Conservation (phyloP, 23 tunicate genomes). For the Phallusia fumigata region DNA sequence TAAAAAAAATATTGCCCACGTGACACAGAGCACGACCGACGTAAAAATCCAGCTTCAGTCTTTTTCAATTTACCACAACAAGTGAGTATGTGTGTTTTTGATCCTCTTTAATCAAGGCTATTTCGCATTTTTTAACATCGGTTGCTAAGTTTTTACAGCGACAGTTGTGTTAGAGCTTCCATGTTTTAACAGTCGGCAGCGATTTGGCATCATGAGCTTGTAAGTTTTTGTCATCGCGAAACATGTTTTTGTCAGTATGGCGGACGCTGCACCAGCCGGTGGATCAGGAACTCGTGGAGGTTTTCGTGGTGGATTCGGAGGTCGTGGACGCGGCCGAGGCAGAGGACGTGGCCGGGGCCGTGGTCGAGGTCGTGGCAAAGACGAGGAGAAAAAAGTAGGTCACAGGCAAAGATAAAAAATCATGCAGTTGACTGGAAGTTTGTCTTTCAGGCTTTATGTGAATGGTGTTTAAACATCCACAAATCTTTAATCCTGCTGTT, state of each 20-base stretch:
- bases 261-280: constrained; percentile 99
- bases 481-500: too few relatives aligned
- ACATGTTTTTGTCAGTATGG: constrained; percentile 60
- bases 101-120: neutral
- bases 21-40: neutral
- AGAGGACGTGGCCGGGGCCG: constrained; percentile 98
- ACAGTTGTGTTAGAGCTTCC: neutral
- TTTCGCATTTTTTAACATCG: neutral
- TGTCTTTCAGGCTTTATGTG: too few relatives aligned
- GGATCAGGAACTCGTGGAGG: constrained; percentile 80
- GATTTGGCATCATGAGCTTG: neutral
- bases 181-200: neutral
- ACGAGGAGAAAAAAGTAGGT: constrained; percentile 79
- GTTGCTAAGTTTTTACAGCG: neutral
- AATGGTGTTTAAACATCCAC: too few relatives aligned
- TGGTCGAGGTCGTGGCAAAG: constrained; percentile 89
- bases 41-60: neutral
- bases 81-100: constrained; percentile 13
- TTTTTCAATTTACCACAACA: constrained; percentile 36
- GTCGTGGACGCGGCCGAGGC: constrained; percentile 98
- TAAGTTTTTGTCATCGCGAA: neutral
- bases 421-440: too few relatives aligned
- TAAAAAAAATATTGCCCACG: neutral
- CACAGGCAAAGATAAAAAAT: too few relatives aligned
- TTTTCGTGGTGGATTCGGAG: constrained; percentile 98